Conservation (phyloP, 2,113 vertebrate species). For the Vidua chalybeata region DNA sequence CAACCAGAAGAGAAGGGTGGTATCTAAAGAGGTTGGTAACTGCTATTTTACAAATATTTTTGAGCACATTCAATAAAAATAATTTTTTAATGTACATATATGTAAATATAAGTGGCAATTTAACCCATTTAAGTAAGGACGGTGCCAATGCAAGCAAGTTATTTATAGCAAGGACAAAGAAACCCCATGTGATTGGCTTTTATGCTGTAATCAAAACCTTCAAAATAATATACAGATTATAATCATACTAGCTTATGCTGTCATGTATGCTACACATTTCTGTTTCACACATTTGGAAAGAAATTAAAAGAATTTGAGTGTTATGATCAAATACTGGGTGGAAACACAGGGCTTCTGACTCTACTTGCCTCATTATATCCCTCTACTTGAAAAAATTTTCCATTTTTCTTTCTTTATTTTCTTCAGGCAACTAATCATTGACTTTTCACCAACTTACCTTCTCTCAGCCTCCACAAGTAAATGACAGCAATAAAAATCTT, state of each 20-base stretch:
- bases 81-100: neutral
- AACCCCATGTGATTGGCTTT: neutral
- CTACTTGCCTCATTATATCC: neutral
- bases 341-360: neutral
- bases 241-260: neutral
- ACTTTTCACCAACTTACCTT: neutral
- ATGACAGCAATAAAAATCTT: neutral
- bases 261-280: neutral
- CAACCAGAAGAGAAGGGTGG: neutral
- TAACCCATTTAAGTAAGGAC: neutral
- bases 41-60: neutral
- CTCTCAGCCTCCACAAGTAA: neutral
- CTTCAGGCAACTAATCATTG: neutral
- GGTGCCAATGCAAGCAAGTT: neutral
- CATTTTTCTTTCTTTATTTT: neutral
- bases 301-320: neutral
- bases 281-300: neutral
- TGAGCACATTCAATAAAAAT: neutral
- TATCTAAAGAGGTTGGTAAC: neutral
- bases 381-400: neutral
- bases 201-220: neutral
- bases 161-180: neutral
- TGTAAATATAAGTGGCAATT: neutral
- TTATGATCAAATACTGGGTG: neutral
- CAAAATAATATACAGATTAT: neutral